phyloP scores from a whole-genome alignment of 2,797 vertebrate genomes.

The Gobionotothen gibberifrons region DNA sequence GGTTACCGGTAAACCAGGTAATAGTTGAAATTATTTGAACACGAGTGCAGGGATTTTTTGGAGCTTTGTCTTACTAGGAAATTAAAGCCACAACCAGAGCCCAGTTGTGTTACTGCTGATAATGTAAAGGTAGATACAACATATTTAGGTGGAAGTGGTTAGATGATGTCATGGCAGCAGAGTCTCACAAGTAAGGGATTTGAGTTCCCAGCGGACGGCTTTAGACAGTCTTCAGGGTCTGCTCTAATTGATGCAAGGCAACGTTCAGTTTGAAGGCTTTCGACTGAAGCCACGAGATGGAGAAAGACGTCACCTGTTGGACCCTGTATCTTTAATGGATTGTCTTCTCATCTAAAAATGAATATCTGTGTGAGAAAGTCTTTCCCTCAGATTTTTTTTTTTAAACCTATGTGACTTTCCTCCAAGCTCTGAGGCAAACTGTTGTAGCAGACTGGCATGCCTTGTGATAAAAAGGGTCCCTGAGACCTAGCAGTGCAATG shows the following conservation, averaged over 20 bases:
- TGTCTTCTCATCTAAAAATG: neutral
- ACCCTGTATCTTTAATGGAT: neutral
- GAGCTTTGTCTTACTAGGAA: too few species aligned
- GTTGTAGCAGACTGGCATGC: neutral
- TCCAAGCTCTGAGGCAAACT: constrained; percentile 16
- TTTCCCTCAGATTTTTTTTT: constrained; percentile 11
- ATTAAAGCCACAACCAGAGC: too few species aligned
- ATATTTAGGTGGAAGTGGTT: constrained; percentile 36
- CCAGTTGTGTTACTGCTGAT: too few species aligned
- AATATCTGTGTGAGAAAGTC: neutral
- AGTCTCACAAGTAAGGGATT: constrained; percentile 51
- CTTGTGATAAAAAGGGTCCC: constrained; percentile 35
- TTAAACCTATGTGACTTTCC: constrained; percentile 24
- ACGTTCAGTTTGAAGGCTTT: constrained; percentile 44
- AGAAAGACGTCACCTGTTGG: constrained; percentile 24
- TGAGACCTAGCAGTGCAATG: constrained; percentile 41
- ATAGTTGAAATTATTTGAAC: too few species aligned
- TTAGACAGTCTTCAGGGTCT: constrained; percentile 38
- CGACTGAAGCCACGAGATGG: constrained; percentile 23
- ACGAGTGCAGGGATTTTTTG: too few species aligned
- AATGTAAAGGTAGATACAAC: too few species aligned
- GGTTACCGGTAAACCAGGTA: too few species aligned
- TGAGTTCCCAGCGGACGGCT: constrained; percentile 37
- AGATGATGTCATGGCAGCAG: constrained; percentile 32
- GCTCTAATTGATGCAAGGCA: constrained; percentile 55